A percentile compares a stretch with the other conserved stretches of the same genome.
Conservation (phyloP, 2,113 vertebrate genomes). For the Eolophus roseicapilla region DNA sequence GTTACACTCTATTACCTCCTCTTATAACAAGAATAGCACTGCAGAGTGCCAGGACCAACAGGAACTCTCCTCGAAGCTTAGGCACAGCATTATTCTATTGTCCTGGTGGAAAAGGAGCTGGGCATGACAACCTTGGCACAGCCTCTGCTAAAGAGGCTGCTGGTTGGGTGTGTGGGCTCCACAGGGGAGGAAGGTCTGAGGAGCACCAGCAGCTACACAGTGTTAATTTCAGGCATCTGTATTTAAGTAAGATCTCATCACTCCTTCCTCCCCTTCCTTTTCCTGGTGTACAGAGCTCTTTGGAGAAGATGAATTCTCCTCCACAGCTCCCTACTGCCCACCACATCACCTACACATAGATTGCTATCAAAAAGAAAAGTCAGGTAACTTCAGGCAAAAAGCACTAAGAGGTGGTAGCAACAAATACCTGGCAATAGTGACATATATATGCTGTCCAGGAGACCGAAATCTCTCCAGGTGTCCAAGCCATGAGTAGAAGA, state of each 20-base stretch:
- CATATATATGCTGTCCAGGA: constrained; percentile 81
- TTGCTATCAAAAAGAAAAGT: not conserved
- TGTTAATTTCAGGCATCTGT: not conserved
- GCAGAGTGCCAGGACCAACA: not conserved
- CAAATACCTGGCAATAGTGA: constrained; percentile 82
- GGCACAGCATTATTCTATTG: not conserved
- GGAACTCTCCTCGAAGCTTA: not conserved
- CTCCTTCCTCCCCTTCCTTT: not conserved
- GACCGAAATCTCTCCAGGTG: constrained; percentile 83
- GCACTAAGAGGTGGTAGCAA: not conserved
- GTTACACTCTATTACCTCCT: not conserved
- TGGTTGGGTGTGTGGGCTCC: not conserved
- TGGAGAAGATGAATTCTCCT: not conserved
- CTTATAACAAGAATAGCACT: not conserved
- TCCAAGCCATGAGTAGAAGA: constrained; percentile 85
- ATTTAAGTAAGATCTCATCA: not conserved
- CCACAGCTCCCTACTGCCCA: not conserved
- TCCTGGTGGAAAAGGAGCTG: not conserved
- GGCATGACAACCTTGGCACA: not conserved
- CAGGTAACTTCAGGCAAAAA: not conserved
- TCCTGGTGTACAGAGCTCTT: not conserved
- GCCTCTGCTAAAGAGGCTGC: not conserved
- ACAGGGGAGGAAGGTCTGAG: not conserved
- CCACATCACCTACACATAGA: not conserved
- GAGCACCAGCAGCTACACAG: not conserved